Conservation (phyloP, 2,113 vertebrate species). For the Xyrauchen texanus region DNA sequence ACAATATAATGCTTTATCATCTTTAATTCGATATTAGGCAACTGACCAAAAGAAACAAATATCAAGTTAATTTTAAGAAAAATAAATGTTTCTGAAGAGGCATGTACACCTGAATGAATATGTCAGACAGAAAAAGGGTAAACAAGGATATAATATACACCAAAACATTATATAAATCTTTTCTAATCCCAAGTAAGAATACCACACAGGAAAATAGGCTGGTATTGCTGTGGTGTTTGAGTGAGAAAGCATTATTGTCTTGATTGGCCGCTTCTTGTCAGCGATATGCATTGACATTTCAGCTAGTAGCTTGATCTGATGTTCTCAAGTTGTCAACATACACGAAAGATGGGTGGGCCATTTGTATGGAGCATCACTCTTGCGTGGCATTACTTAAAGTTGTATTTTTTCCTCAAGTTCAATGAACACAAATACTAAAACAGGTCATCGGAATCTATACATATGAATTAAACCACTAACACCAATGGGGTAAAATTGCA, state of each 20-base stretch:
- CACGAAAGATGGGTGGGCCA: too few relatives aligned
- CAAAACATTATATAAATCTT: too few relatives aligned
- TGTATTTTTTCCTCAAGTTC: not conserved
- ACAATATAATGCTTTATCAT: slow-evolving; percentile 59
- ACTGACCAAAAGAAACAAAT: slow-evolving; percentile 44
- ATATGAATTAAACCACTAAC: not conserved
- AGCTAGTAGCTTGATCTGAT: too few relatives aligned
- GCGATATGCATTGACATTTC: too few relatives aligned
- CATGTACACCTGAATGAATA: not conserved
- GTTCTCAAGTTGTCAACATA: too few relatives aligned
- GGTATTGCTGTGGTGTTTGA: too few relatives aligned
- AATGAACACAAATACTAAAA: not conserved
- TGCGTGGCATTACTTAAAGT: too few relatives aligned
- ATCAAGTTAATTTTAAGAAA: slow-evolving; percentile 38
- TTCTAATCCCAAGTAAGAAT: too few relatives aligned
- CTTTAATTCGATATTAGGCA: slow-evolving; percentile 58
- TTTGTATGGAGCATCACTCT: too few relatives aligned
- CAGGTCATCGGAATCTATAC: not conserved
- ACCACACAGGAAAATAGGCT: too few relatives aligned
- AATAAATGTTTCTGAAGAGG: slow-evolving; percentile 35
- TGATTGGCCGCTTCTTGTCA: too few relatives aligned
- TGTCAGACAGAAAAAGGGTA: not conserved
- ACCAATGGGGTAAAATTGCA: not conserved
- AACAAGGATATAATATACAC: not conserved
- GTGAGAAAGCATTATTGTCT: too few relatives aligned